Percentiles rank a stretch among this genome's conserved stretches.
These are phyloP conservation scores for Conistra vaccinii DNA, from an alignment of 2,888 invertebrate genomes.

Conservation along the genomic window DNA sequence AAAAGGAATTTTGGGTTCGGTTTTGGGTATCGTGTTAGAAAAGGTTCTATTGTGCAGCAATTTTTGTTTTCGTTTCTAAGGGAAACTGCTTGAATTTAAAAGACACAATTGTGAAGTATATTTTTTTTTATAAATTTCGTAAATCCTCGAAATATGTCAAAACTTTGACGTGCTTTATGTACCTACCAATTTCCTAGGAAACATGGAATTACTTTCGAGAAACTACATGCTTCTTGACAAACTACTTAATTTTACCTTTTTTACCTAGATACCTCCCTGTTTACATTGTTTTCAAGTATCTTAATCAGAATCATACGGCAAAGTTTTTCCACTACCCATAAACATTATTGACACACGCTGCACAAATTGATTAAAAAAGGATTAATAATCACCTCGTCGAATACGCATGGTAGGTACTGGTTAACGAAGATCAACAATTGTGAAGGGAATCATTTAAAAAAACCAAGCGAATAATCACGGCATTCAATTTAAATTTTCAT, in stretches of 20 bases:
- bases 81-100: not conserved
- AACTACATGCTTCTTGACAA: slow-evolving; percentile 3
- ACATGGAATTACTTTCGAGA: slow-evolving; percentile 25
- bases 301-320: slow-evolving; percentile 4
- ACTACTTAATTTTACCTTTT: slow-evolving; percentile 19
- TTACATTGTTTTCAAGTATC: slow-evolving; percentile 2
- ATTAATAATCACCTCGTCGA: not conserved
- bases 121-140: not conserved
- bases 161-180: not conserved
- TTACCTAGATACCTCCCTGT: slow-evolving; percentile 7
- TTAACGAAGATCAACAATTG: slow-evolving; percentile 23
- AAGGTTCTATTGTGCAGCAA: slow-evolving; percentile 8
- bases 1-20: slow-evolving; percentile 50
- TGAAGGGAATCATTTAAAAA: slow-evolving; percentile 14
- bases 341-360: slow-evolving; percentile 13
- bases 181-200: slow-evolving; percentile 14
- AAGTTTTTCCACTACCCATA: not conserved
- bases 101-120: not conserved
- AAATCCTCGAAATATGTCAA: not conserved
- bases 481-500: slow-evolving; percentile 58
- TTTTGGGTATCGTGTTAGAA: slow-evolving; percentile 41
- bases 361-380: slow-evolving; percentile 30
- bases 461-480: slow-evolving; percentile 42
- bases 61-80: not conserved
- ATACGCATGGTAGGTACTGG: not conserved